Evolutionary conservation across 2,888 invertebrate genomes (phyloP).

Genomic region (Clitarchus hookeri): DNA sequence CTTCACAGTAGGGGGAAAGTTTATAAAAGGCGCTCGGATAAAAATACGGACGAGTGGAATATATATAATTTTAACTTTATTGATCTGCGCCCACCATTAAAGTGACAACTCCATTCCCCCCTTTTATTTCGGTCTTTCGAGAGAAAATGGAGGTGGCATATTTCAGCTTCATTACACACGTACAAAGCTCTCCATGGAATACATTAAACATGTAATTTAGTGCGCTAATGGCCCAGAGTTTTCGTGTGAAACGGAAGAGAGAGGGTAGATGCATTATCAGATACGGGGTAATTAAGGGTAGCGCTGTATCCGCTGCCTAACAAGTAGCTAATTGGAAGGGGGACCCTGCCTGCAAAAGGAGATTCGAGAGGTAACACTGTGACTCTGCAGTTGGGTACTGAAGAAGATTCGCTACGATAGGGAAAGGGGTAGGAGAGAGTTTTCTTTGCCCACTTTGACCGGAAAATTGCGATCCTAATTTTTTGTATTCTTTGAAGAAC

Average conservation of each 20-base stretch:
- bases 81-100: background rate
- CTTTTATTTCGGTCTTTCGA: background rate
- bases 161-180: background rate
- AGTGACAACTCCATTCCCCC: background rate
- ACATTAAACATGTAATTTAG: background rate
- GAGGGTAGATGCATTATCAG: background rate
- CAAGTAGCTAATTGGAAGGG: conserved; percentile 14
- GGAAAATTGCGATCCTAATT: too few species aligned
- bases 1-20: background rate
- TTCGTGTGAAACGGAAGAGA: background rate
- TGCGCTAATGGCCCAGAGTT: background rate
- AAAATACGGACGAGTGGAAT: background rate
- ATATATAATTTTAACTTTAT: background rate
- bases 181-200: background rate
- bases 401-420: too few species aligned
- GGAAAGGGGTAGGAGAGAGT: too few species aligned
- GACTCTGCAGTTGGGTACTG: background rate
- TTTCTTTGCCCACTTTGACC: too few species aligned
- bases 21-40: background rate
- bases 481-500: too few species aligned
- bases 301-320: background rate
- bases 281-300: background rate
- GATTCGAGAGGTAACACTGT: background rate
- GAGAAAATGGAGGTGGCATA: background rate
- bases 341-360: background rate